phyloP scores from a whole-genome alignment of 2,797 vertebrate genomes.

The Esox lucius region DNA sequence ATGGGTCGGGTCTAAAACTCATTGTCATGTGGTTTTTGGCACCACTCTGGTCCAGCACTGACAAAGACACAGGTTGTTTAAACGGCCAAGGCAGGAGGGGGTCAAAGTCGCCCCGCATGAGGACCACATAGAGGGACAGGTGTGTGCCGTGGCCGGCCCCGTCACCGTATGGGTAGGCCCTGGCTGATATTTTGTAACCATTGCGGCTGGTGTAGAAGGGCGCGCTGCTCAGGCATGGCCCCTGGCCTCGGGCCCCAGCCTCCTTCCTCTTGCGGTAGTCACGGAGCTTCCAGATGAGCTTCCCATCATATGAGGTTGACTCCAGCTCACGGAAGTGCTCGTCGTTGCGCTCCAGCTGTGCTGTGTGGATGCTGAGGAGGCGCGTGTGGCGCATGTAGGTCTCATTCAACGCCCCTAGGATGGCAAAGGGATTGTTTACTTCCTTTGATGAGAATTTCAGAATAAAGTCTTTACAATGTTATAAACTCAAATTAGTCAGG shows the following conservation, averaged over 20 bases:
- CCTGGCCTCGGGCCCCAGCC: slow-evolving; percentile 73
- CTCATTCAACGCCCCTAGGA: slow-evolving; percentile 76
- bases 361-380: slow-evolving; percentile 81
- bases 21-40: slow-evolving; percentile 78
- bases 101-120: slow-evolving; percentile 91
- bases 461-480: not conserved
- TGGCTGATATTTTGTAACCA: slow-evolving; percentile 83
- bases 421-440: not conserved
- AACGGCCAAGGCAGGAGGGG: slow-evolving; percentile 88
- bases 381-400: slow-evolving; percentile 79
- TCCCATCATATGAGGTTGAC: slow-evolving; percentile 82
- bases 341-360: slow-evolving; percentile 82
- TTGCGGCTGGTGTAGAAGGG: slow-evolving; percentile 88
- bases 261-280: slow-evolving; percentile 80
- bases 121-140: slow-evolving; percentile 86
- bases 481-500: not conserved
- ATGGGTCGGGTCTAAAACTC: slow-evolving; percentile 82
- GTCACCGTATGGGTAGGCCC: slow-evolving; percentile 86
- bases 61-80: slow-evolving; percentile 83
- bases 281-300: slow-evolving; percentile 89
- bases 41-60: slow-evolving; percentile 87
- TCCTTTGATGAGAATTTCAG: not conserved
- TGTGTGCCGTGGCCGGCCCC: slow-evolving; percentile 83
- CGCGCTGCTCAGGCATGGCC: slow-evolving; percentile 78
- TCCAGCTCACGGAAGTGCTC: slow-evolving; percentile 84